A percentile compares a stretch with the other conserved stretches of the same genome.
Conservation (phyloP, 1,140 invertebrate genomes). For the Marisa cornuarietis region DNA sequence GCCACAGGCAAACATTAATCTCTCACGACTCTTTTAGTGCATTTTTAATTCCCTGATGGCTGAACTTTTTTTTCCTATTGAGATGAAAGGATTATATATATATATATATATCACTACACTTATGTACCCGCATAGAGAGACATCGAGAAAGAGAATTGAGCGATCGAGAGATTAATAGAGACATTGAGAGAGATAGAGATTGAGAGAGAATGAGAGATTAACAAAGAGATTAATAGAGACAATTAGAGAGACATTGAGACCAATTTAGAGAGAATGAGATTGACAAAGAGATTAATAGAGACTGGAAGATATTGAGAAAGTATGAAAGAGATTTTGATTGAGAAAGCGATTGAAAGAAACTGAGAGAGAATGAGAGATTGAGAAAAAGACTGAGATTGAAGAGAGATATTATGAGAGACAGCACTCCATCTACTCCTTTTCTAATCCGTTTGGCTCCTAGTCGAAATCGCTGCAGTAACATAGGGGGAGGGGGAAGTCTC, state of each 20-base stretch:
- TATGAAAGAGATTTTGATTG: no score
- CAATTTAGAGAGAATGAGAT: no score
- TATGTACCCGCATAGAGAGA: background rate
- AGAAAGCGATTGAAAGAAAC: no score
- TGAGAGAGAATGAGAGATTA: no score
- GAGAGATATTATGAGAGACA: background rate
- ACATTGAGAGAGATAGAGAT: no score
- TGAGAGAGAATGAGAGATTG: no score
- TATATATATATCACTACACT: background rate
- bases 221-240: no score
- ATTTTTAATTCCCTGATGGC: background rate
- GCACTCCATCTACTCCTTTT: background rate
- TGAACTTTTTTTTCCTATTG: background rate
- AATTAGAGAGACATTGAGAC: no score
- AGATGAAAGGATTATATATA: background rate
- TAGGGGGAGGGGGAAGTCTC: no score
- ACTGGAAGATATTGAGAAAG: no score
- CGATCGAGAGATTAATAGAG: constrained; percentile 8
- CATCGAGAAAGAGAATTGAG: background rate
- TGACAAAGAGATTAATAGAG: no score
- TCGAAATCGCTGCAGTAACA: background rate
- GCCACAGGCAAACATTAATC: background rate
- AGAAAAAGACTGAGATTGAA: background rate
- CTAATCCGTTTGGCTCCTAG: background rate
- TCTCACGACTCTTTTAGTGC: background rate